Conservation (phyloP, 2,113 vertebrate species). For the Pelecanoides urinatrix region DNA sequence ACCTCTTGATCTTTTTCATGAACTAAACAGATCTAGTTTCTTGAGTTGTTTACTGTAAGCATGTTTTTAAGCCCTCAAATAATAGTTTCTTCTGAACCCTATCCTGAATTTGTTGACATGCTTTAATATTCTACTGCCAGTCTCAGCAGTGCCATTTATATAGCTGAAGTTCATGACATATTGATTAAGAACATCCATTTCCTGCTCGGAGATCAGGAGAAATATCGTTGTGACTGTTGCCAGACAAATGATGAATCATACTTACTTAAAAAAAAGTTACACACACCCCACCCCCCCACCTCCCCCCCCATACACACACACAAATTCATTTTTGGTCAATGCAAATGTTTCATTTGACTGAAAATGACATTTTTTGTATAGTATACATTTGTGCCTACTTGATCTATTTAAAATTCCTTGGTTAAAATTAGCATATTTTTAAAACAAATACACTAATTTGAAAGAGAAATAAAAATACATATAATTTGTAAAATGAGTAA, state of each 20-base stretch:
- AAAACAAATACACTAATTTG: not conserved
- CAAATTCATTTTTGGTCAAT: not conserved
- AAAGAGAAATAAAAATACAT: not conserved
- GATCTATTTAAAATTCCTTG: not conserved
- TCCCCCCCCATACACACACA: too few relatives aligned
- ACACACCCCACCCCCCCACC: too few relatives aligned
- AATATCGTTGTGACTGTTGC: not conserved
- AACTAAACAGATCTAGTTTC: not conserved
- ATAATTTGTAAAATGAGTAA: not conserved
- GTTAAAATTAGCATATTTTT: not conserved
- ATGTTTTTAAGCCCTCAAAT: not conserved
- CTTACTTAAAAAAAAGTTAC: not conserved
- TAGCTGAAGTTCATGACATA: conserved; percentile 32
- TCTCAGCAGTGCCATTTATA: conserved; percentile 14
- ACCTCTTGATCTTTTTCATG: not conserved
- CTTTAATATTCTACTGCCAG: conserved; percentile 24
- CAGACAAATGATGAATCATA: conserved; percentile 12
- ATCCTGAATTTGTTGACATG: conserved; percentile 4
- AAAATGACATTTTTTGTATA: not conserved
- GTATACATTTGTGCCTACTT: not conserved
- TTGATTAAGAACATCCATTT: conserved; percentile 44
- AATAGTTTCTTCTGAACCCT: not conserved
- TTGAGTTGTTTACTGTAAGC: not conserved
- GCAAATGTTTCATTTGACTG: not conserved
- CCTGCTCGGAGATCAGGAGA: not conserved